A percentile compares a stretch with the other conserved stretches of the same genome.
These are phyloP conservation scores for Clarias gariepinus DNA, from an alignment of 2,113 vertebrate genomes.

Conservation along the genomic window DNA sequence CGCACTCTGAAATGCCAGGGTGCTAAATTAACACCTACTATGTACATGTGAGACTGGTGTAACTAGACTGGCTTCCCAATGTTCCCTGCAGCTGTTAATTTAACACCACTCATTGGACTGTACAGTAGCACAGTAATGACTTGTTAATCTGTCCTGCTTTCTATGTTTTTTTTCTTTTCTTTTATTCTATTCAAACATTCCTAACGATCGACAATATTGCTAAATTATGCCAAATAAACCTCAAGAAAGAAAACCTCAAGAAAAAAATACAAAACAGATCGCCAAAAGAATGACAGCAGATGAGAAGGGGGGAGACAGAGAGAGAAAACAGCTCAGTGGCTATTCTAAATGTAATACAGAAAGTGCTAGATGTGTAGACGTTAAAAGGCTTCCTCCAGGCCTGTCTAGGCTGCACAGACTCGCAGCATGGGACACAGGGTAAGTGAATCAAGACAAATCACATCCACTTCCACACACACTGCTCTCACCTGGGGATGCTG, in stretches of 20 bases:
- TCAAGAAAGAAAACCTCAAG: neutral
- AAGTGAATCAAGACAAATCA: conserved; percentile 68
- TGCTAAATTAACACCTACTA: conserved; percentile 26
- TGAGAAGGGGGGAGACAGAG: neutral
- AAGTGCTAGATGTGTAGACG: conserved; percentile 33
- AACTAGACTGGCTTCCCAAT: neutral
- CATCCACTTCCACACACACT: conserved; percentile 37
- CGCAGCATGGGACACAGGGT: conserved; percentile 56
- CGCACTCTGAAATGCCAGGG: conserved; percentile 21
- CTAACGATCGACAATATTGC: neutral
- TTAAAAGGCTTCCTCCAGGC: conserved; percentile 61
- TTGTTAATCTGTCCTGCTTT: conserved; percentile 10
- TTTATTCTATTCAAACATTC: neutral
- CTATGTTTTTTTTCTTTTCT: neutral
- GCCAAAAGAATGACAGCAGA: neutral
- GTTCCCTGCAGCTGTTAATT: conserved; percentile 17
- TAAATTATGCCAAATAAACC: neutral
- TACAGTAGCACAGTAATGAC: neutral
- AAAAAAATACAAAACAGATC: neutral
- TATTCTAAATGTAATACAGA: conserved; percentile 27
- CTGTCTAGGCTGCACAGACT: conserved; percentile 26
- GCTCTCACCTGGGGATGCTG: conserved; percentile 80
- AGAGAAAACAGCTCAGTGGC: neutral
- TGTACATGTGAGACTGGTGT: neutral
- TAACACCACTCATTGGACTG: neutral